Evolutionary conservation across 2,113 vertebrate species (phyloP).

Genomic region (Lasiurus borealis): DNA sequence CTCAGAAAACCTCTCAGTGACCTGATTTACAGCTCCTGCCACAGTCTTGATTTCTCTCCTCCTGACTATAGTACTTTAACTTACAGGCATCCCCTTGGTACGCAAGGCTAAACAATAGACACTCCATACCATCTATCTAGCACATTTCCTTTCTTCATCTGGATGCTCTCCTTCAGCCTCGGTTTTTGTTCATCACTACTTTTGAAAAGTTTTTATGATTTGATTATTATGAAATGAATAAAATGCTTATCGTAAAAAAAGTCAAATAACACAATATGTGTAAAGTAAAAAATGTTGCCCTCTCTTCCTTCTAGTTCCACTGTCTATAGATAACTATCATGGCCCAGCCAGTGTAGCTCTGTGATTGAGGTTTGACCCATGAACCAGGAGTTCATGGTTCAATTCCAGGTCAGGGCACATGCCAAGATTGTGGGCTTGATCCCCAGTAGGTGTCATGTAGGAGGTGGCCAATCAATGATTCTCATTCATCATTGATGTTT

Average conservation of each 20-base stretch:
- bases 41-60: background rate
- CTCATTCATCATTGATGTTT: too few species aligned
- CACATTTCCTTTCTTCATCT: background rate
- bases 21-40: background rate
- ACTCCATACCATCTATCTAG: background rate
- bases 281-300: background rate
- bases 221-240: background rate
- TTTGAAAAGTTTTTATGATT: background rate
- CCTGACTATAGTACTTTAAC: background rate
- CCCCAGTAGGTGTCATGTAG: too few species aligned
- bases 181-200: background rate
- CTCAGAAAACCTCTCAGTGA: background rate
- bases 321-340: background rate
- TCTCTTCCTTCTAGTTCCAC: background rate
- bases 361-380: too few species aligned
- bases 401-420: too few species aligned
- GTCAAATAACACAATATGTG: background rate
- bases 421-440: too few species aligned
- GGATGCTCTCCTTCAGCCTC: background rate
- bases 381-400: too few species aligned
- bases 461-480: too few species aligned
- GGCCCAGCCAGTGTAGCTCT: too few species aligned
- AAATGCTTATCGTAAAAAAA: slow-evolving; percentile 16
- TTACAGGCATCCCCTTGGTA: background rate
- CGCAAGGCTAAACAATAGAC: background rate